Percentiles rank a stretch among this genome's conserved stretches.
These are phyloP conservation scores for Platygyra sinensis DNA, from an alignment of 64 coral and sea anemone genomes.

Conservation along the genomic window DNA sequence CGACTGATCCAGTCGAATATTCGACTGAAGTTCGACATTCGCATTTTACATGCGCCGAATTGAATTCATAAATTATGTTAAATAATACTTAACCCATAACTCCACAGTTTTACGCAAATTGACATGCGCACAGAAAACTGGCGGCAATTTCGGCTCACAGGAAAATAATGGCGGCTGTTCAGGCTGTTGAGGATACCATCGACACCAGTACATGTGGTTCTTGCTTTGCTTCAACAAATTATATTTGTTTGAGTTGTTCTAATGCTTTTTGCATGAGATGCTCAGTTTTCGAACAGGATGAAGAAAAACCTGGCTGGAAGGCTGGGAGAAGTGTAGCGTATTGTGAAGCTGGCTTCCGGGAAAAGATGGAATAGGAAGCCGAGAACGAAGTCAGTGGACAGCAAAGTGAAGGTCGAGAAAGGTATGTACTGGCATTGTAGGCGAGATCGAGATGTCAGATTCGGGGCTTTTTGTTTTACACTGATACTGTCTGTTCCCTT, in stretches of 20 bases:
- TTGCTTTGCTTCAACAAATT: conserved; percentile 39
- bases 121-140: conserved; percentile 35
- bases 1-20: not conserved
- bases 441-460: not conserved
- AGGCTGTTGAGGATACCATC: not conserved
- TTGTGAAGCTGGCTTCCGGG: not conserved
- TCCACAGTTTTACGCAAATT: conserved; percentile 48
- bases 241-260: conserved; percentile 36
- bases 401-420: not conserved
- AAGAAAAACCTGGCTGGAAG: conserved; percentile 33
- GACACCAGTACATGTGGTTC: not conserved
- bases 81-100: conserved; percentile 45
- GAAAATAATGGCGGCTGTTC: not conserved
- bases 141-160: not conserved
- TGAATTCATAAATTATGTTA: conserved; percentile 32
- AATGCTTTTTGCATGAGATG: conserved; percentile 43
- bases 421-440: conserved; percentile 22
- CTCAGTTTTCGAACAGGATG: conserved; percentile 38
- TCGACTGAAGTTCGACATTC: conserved; percentile 16
- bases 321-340: not conserved
- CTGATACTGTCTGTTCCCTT: not conserved
- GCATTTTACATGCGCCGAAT: conserved; percentile 1
- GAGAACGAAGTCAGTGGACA: not conserved
- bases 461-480: conserved; percentile 8
- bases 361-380: not conserved